Evolutionary conservation across 2,797 vertebrate genomes (phyloP).

Genomic region (Myotis daubentonii): DNA sequence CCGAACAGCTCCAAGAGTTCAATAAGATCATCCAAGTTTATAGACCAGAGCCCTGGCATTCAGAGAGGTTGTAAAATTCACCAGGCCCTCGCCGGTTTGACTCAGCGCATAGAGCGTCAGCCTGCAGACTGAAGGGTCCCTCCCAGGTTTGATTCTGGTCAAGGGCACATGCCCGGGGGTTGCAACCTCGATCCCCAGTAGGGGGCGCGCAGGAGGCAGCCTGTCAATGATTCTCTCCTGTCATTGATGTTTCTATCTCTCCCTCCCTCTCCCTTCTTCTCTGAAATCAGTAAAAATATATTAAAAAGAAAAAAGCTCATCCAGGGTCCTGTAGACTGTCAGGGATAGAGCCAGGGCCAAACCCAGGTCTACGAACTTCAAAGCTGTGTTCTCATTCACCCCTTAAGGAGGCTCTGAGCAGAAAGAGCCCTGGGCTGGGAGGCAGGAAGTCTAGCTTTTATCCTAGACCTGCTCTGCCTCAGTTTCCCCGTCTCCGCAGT

Average conservation of each 20-base stretch:
- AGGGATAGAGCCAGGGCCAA: background rate
- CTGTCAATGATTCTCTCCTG: too few species aligned
- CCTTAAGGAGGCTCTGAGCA: background rate
- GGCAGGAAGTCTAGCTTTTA: background rate
- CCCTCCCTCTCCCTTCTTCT: too few species aligned
- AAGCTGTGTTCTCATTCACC: background rate
- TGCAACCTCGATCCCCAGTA: too few species aligned
- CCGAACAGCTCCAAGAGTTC: background rate
- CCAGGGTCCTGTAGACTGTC: background rate
- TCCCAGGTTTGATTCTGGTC: too few species aligned
- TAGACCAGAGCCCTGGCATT: background rate
- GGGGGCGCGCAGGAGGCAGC: too few species aligned
- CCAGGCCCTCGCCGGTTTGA: too few species aligned
- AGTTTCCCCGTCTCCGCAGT: background rate
- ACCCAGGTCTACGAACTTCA: background rate
- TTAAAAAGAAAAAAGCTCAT: background rate
- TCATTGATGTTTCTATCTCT: too few species aligned
- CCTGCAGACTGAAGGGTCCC: too few species aligned
- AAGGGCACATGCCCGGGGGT: too few species aligned
- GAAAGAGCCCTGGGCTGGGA: background rate
- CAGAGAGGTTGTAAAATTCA: background rate
- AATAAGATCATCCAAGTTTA: slow-evolving; percentile 17
- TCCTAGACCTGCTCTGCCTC: background rate
- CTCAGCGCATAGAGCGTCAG: too few species aligned
- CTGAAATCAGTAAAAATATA: too few species aligned